Percentiles rank a stretch among this genome's conserved stretches.
These are phyloP conservation scores for Epizoanthus ramosus DNA, from an alignment of 92 coral and sea anemone genomes.

Conservation along the genomic window DNA sequence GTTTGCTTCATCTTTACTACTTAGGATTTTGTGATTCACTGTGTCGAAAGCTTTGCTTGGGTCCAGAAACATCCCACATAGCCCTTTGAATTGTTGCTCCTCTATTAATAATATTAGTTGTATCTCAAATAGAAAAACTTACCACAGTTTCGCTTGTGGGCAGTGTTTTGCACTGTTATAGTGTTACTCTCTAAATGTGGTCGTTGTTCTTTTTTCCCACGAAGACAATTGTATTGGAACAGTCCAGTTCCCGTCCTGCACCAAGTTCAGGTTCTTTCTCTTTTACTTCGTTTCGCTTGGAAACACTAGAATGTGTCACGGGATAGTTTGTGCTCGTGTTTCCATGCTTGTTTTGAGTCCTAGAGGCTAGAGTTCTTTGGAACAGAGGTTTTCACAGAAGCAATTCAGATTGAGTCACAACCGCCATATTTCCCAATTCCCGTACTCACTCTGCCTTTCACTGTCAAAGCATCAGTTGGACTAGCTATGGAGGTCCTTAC, in stretches of 20 bases:
- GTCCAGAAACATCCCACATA: too few species aligned
- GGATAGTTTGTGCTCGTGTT: not conserved
- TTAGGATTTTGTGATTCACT: too few species aligned
- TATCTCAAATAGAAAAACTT: too few species aligned
- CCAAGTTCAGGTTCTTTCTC: not conserved
- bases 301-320: conserved; percentile 4
- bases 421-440: not conserved
- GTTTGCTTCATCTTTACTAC: too few species aligned
- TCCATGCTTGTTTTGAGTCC: not conserved
- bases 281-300: not conserved
- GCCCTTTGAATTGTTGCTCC: too few species aligned
- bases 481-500: too few species aligned
- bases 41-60: too few species aligned
- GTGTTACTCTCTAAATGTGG: not conserved
- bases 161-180: too few species aligned
- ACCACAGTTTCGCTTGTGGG: conserved; percentile 21
- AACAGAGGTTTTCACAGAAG: conserved; percentile 40
- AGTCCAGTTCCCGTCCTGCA: not conserved
- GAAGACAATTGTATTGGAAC: not conserved
- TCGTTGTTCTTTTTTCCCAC: not conserved
- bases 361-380: too few species aligned
- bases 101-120: not conserved
- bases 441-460: not conserved
- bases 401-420: not conserved
- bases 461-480: too few species aligned